phyloP scores from a whole-genome alignment of 2,113 vertebrate genomes.

The Aspidoscelis tigris region DNA sequence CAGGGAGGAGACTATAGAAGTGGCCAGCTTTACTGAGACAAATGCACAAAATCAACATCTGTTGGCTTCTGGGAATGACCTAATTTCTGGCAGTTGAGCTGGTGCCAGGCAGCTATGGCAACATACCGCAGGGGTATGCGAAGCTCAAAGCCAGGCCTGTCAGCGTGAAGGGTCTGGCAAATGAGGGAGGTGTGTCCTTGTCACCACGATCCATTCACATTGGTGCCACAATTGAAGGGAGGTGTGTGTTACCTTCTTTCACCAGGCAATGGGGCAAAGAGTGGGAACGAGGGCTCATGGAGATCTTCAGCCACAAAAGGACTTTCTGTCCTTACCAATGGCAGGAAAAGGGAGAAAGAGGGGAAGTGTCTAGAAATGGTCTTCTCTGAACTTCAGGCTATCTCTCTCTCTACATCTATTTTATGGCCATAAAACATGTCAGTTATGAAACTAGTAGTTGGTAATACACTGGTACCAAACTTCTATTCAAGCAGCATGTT shows the following conservation, averaged over 20 bases:
- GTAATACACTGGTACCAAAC: too few species aligned
- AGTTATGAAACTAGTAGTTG: too few species aligned
- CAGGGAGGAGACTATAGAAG: not conserved
- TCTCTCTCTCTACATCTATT: not conserved
- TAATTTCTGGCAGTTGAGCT: constrained; percentile 36
- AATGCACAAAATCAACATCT: constrained; percentile 44
- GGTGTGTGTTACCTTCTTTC: too few species aligned
- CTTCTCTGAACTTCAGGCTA: too few species aligned
- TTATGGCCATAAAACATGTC: too few species aligned
- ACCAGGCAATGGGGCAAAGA: too few species aligned
- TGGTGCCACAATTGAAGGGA: not conserved
- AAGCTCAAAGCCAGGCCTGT: constrained; percentile 4
- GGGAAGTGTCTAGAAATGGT: not conserved
- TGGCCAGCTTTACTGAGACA: constrained; percentile 30
- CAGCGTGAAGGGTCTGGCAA: constrained; percentile 3
- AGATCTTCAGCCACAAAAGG: not conserved
- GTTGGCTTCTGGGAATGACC: constrained; percentile 46
- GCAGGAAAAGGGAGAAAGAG: too few species aligned
- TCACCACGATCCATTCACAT: not conserved
- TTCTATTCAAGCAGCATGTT: too few species aligned
- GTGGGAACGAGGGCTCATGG: not conserved
- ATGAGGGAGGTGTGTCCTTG: constrained; percentile 15
- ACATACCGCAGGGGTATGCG: constrained; percentile 24
- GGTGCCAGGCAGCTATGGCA: constrained; percentile 39
- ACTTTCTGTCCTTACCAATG: not conserved